Evolutionary conservation across 2,797 vertebrate species (phyloP).

Genomic region (Parauchenoglanis ngamensis): DNA sequence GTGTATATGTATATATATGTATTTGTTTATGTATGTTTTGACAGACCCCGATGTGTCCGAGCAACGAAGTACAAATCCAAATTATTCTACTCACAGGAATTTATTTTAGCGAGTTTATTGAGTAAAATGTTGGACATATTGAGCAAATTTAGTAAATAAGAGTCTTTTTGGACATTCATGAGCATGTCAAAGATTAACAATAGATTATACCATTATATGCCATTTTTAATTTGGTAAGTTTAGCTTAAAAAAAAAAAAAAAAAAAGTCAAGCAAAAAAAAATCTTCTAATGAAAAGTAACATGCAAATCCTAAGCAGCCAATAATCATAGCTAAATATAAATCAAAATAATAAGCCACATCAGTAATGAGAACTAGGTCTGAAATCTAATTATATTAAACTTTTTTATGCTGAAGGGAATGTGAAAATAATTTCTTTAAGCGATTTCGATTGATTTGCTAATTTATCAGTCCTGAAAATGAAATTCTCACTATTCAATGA

Average conservation of each 20-base stretch:
- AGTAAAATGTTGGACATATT: background rate
- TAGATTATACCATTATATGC: background rate
- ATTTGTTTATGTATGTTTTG: no score
- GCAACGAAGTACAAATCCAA: background rate
- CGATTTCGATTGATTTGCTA: background rate
- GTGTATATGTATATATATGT: no score
- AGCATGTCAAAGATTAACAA: background rate
- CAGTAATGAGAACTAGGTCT: background rate
- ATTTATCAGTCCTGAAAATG: background rate
- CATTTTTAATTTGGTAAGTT: background rate
- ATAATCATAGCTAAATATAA: background rate
- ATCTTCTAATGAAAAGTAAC: background rate
- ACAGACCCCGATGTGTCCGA: background rate
- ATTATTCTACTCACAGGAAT: background rate
- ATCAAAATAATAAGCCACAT: constrained; percentile 19
- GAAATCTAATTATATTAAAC: background rate
- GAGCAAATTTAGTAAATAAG: background rate
- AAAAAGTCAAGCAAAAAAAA: background rate
- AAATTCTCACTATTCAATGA: background rate
- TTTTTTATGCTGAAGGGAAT: background rate
- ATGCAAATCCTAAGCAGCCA: no score
- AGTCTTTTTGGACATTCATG: background rate
- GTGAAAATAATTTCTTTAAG: background rate
- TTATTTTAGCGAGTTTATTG: no score
- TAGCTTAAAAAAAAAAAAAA: background rate